Base-by-base conservation (phyloP, 1,140 invertebrate genomes). In the Drosophila sechellia region DNA sequence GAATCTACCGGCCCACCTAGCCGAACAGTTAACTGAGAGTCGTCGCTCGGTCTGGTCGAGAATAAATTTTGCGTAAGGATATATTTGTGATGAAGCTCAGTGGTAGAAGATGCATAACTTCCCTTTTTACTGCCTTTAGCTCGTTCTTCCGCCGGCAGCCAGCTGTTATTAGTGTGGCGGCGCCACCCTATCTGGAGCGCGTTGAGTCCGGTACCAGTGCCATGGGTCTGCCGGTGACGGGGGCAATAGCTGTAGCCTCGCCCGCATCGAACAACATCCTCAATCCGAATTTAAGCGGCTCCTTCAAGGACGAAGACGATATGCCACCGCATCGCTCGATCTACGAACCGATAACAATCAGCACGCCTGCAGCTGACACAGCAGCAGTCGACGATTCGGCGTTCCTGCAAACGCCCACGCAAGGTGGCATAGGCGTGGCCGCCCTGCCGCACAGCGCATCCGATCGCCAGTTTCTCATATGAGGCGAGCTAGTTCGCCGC, bases 251-350 rank as follows among this genome's bases (percentile, higher is more conserved):
- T 39, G 56, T 87, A 12, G 54, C 76, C 25, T 55, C 73, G 39
- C 87, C 84, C 20, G 68, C 90, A 59, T 91, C 92, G 37, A 92
- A 92, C 69, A 92, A 92, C 74, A 91, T 92, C 45, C 71, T 92
- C 22, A 92, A 92, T 80, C 85, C 90, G 80, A 92, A 92, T 91
- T 91, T 92, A 90, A 92, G 91, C 78, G 91, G 91, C 74, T 92
- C 90, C 40, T 92, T 92, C 46, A 89, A 90, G 53, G 91, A 92
- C 57, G 90, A 81, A 48, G 91, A 91, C 60, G 77, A 91, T 63
- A 72, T 90, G 68, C 63, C 79, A 71, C 81, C 86, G 55, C 81
- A 90, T 70, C 86, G 79, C 45, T 90, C 87, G 17, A 90, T 91
- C 39, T 91, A 92, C 56, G 90, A 92, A 79, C 89, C 90, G 15